Evolutionary conservation across 2,797 vertebrate genomes (phyloP).

Genomic region (Cryptoblepharus egeriae): DNA sequence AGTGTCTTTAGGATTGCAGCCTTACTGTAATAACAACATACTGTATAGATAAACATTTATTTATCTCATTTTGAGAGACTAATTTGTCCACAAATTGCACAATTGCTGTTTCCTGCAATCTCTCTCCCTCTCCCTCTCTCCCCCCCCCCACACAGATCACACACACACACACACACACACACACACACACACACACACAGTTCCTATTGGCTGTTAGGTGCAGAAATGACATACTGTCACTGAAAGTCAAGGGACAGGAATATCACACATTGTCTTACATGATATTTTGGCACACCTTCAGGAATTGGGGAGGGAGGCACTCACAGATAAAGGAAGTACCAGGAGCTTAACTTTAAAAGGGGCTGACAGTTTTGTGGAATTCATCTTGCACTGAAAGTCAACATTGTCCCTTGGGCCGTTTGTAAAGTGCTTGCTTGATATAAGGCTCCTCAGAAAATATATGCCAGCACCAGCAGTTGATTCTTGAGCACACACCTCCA

Average conservation of each 20-base stretch:
- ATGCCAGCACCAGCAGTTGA: background rate
- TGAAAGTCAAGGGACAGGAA: background rate
- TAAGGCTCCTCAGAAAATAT: background rate
- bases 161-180: no score
- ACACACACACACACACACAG: background rate
- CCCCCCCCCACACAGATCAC: no score
- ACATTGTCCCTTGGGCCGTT: background rate
- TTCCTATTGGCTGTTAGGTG: background rate
- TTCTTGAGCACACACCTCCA: accelerated
- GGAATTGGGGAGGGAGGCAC: background rate
- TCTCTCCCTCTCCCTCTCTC: no score
- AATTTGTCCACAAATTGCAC: background rate
- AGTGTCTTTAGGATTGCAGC: no score
- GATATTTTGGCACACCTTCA: background rate
- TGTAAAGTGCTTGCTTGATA: background rate
- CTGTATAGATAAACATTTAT: no score
- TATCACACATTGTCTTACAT: slow-evolving; percentile 14
- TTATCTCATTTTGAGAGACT: background rate
- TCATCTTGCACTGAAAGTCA: slow-evolving; percentile 8
- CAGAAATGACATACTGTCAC: background rate
- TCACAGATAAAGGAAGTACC: background rate
- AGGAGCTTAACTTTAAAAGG: slow-evolving; percentile 31
- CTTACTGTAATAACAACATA: no score
- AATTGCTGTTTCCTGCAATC: no score
- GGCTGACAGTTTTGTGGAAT: slow-evolving; percentile 11